Conservation (phyloP, 2,113 vertebrate species). For the Neolamprologus ventralis region DNA sequence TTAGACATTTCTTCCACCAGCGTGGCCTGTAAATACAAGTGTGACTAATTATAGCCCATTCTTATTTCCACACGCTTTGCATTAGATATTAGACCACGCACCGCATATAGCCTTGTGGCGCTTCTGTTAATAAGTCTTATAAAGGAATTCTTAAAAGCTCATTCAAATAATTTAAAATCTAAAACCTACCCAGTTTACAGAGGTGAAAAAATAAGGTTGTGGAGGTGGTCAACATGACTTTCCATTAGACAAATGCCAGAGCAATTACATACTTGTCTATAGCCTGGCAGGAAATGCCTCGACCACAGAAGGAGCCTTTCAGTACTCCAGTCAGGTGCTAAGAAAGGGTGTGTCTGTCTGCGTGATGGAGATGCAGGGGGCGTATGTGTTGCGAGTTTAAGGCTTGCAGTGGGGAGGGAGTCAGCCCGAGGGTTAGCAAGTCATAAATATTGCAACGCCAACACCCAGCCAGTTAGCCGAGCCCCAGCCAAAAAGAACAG, state of each 20-base stretch:
- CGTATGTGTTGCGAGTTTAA: constrained; percentile 15
- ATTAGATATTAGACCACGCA: neutral
- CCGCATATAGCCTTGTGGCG: neutral
- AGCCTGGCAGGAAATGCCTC: neutral
- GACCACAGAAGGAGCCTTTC: constrained; percentile 22
- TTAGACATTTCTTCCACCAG: neutral
- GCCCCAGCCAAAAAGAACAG: neutral
- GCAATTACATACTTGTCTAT: constrained; percentile 32
- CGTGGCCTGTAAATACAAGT: neutral
- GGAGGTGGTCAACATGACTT: neutral
- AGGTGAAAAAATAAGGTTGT: neutral
- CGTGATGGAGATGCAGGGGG: neutral
- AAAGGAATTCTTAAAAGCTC: constrained; percentile 7
- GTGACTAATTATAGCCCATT: neutral
- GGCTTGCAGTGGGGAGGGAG: neutral
- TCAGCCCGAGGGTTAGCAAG: neutral
- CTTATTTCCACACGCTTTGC: constrained; percentile 12
- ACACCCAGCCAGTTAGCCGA: neutral
- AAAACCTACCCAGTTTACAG: neutral
- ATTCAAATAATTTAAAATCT: neutral
- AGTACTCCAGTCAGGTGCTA: constrained; percentile 20
- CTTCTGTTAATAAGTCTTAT: constrained; percentile 14
- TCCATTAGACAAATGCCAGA: neutral
- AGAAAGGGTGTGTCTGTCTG: constrained; percentile 2
- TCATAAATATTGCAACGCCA: constrained; percentile 38